These are phyloP conservation scores for Catonia carolina DNA, from an alignment of 2,888 invertebrate species.

Conservation along the genomic window DNA sequence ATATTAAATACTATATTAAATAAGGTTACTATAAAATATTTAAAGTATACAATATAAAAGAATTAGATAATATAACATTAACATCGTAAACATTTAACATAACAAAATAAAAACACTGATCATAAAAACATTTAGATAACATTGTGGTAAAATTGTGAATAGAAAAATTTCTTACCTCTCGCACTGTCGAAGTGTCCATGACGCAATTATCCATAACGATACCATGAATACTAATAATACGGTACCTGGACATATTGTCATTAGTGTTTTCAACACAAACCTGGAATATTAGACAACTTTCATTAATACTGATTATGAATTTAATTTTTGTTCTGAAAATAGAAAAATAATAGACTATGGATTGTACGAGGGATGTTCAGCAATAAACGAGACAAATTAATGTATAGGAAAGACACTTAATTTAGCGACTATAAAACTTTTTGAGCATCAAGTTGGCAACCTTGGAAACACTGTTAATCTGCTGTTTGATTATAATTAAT, in stretches of 20 bases:
- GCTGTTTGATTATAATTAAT: too few species aligned
- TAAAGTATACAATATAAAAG: too few species aligned
- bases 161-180: slow-evolving; percentile 92
- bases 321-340: slow-evolving; percentile 38
- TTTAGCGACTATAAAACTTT: too few species aligned
- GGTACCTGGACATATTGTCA: slow-evolving; percentile 99
- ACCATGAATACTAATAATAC: slow-evolving; percentile 99
- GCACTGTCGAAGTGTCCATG: slow-evolving; percentile 97
- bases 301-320: slow-evolving; percentile 71
- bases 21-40: too few species aligned
- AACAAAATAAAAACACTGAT: not conserved
- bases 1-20: too few species aligned
- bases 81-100: slow-evolving; percentile 4
- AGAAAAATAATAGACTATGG: too few species aligned
- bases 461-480: too few species aligned
- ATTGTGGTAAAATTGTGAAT: not conserved
- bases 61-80: too few species aligned
- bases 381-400: too few species aligned
- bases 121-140: not conserved
- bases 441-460: too few species aligned
- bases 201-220: slow-evolving; percentile 98
- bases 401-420: too few species aligned
- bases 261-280: slow-evolving; percentile 94
- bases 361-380: too few species aligned
- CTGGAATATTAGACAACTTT: slow-evolving; percentile 47